Percentiles rank a stretch among this genome's conserved stretches.
Conservation (phyloP, 2,113 vertebrate species). For the Mustela nigripes region DNA sequence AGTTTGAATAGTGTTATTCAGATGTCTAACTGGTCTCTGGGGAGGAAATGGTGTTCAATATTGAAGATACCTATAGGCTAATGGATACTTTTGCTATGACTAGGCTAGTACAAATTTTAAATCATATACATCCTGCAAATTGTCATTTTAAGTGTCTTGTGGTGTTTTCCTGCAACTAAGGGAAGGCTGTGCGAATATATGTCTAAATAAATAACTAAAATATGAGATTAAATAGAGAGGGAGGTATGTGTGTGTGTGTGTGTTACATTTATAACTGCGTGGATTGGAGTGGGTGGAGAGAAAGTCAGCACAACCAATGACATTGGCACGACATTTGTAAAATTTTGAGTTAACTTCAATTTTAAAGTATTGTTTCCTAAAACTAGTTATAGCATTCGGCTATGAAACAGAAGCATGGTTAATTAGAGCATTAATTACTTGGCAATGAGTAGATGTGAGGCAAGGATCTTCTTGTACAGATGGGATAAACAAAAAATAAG, state of each 20-base stretch:
- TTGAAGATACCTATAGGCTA: neutral
- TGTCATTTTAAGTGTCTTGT: neutral
- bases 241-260: neutral
- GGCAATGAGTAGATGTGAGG: neutral
- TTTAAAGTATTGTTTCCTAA: conserved; percentile 30
- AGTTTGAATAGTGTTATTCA: neutral
- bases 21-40: neutral
- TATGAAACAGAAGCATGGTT: neutral
- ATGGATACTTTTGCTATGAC: neutral
- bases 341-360: conserved; percentile 4
- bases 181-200: neutral
- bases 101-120: neutral
- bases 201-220: neutral
- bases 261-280: neutral
- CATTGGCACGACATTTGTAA: neutral
- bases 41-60: neutral
- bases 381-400: neutral
- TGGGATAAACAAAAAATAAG: neutral
- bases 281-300: neutral
- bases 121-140: neutral
- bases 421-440: conserved; percentile 8
- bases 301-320: neutral
- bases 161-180: neutral
- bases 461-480: neutral
- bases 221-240: neutral